phyloP scores from a whole-genome alignment of 2,113 vertebrate species.

The Clarias magur region DNA sequence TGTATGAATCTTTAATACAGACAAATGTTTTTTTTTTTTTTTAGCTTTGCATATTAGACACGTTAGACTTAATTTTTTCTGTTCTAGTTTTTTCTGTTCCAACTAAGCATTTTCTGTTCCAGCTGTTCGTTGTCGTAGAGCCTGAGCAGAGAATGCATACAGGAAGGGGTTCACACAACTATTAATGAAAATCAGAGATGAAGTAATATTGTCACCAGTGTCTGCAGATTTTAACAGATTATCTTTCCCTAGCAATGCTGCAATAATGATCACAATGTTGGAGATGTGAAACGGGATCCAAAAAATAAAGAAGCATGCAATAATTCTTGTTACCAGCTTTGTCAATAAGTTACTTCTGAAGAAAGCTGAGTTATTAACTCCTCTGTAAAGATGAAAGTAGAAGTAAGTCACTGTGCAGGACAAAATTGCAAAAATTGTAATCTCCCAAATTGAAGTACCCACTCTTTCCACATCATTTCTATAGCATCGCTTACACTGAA shows the following conservation, averaged over 20 bases:
- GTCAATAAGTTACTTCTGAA: constrained; percentile 51
- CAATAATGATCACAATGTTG: constrained; percentile 61
- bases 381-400: constrained; percentile 62
- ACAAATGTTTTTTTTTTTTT: background rate
- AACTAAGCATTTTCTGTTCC: background rate
- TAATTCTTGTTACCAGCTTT: constrained; percentile 63
- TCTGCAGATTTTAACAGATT: constrained; percentile 42
- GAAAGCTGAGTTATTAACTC: constrained; percentile 62
- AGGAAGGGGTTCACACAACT: constrained; percentile 75
- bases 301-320: constrained; percentile 67
- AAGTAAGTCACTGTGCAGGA: constrained; percentile 65
- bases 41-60: background rate
- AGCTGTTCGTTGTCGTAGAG: background rate
- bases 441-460: constrained; percentile 61
- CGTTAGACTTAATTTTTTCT: background rate
- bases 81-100: too few relatives aligned
- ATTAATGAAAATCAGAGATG: constrained; percentile 66
- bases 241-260: constrained; percentile 34
- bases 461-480: background rate
- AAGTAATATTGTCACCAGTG: constrained; percentile 54
- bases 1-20: background rate
- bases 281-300: constrained; percentile 61
- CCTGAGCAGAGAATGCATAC: constrained; percentile 66
- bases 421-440: constrained; percentile 63
- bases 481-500: background rate